A percentile compares a stretch with the other conserved stretches of the same genome.
Conservation (phyloP, 2,888 invertebrate species). For the Seladonia tumulorum region DNA sequence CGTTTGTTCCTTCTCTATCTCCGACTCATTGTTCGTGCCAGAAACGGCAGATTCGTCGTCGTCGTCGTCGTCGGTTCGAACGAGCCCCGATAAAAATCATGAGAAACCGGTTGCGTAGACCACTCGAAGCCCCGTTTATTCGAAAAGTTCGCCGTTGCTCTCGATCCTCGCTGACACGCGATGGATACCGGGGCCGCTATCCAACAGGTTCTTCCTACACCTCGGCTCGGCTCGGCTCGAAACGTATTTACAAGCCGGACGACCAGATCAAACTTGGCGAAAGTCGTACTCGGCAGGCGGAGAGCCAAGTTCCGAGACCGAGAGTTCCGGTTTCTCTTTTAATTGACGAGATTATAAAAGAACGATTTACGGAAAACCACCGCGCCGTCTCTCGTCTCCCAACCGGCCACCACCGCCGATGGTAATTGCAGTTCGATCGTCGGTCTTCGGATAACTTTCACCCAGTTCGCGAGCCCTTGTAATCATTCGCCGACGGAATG, state of each 20-base stretch:
- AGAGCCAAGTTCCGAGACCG: constrained; percentile 33
- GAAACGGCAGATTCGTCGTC: not conserved
- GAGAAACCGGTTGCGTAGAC: constrained; percentile 16
- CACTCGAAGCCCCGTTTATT: constrained; percentile 11
- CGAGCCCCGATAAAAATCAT: not conserved
- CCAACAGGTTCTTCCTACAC: constrained; percentile 59
- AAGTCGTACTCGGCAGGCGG: constrained; percentile 39
- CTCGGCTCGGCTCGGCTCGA: constrained; percentile 17
- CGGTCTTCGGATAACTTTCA: constrained; percentile 62
- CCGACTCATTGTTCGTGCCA: not conserved
- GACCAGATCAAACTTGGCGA: constrained; percentile 62
- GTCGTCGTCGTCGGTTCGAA: not conserved
- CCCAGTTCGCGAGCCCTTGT: constrained; percentile 39
- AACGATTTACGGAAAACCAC: constrained; percentile 53
- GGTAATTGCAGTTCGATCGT: constrained; percentile 69
- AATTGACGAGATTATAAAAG: constrained; percentile 64
- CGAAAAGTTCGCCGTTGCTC: constrained; percentile 34
- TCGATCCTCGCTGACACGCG: constrained; percentile 30
- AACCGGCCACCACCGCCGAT: constrained; percentile 15
- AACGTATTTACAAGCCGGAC: constrained; percentile 44
- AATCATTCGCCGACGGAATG: constrained; percentile 37
- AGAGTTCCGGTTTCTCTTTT: constrained; percentile 70
- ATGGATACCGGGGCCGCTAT: constrained; percentile 29
- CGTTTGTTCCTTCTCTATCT: not conserved
- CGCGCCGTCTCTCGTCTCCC: not conserved